phyloP scores from a whole-genome alignment of 2,113 vertebrate genomes.

The Solea solea region DNA sequence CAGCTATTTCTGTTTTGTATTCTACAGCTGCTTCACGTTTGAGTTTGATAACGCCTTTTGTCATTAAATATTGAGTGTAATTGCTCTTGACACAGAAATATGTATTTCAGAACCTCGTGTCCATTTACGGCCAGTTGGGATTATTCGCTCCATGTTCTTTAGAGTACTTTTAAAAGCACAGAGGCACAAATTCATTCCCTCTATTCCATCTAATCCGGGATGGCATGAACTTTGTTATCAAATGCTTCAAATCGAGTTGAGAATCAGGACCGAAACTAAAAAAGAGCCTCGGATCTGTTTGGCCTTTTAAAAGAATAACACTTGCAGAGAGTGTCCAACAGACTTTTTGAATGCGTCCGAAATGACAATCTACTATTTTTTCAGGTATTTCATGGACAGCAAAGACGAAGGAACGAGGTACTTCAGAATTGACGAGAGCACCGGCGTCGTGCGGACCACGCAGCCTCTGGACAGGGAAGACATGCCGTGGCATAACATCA shows the following conservation, averaged over 20 bases:
- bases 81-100: slow-evolving; percentile 53
- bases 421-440: slow-evolving; percentile 90
- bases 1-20: slow-evolving; percentile 39
- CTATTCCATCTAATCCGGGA: neutral
- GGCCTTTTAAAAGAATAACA: no score
- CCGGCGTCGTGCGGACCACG: slow-evolving; percentile 88
- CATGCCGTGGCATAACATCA: slow-evolving; percentile 93
- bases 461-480: slow-evolving; percentile 92
- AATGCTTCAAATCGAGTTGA: no score
- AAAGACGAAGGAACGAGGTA: slow-evolving; percentile 81
- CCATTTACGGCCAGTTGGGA: slow-evolving; percentile 25
- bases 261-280: no score
- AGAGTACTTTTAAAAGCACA: slow-evolving; percentile 18
- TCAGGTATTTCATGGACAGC: slow-evolving; percentile 90
- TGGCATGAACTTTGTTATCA: no score
- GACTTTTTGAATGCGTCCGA: neutral
- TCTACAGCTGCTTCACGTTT: slow-evolving; percentile 27
- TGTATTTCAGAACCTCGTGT: slow-evolving; percentile 43
- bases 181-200: slow-evolving; percentile 5
- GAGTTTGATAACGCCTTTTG: slow-evolving; percentile 49
- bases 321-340: neutral
- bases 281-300: no score
- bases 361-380: slow-evolving; percentile 1
- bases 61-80: slow-evolving; percentile 56
- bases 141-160: slow-evolving; percentile 25